A percentile compares a stretch with the other conserved stretches of the same genome.
These are phyloP conservation scores for Catharus minimus DNA, from an alignment of 2,113 vertebrate genomes.

Conservation along the genomic window DNA sequence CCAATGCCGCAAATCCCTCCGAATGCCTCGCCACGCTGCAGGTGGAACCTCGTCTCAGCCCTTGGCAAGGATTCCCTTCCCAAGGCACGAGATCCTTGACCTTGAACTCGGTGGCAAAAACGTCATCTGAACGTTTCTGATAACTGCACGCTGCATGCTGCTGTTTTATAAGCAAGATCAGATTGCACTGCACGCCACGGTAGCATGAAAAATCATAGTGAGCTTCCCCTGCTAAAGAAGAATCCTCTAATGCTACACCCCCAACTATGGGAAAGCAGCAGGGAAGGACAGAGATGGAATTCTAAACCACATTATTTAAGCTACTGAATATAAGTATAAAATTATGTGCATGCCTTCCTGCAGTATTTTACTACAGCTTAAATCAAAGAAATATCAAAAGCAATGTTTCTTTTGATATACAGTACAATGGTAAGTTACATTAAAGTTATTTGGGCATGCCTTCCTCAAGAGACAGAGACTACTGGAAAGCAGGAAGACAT, in stretches of 20 bases:
- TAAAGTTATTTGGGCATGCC: neutral
- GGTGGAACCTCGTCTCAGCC: conserved; percentile 60
- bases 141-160: rapidly evolving
- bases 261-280: neutral
- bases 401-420: neutral
- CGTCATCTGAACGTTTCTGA: neutral
- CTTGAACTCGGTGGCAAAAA: conserved; percentile 47
- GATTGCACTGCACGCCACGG: neutral
- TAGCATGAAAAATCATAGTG: neutral
- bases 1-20: conserved; percentile 72
- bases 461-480: neutral
- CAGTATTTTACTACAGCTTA: conserved; percentile 10
- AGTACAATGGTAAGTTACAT: neutral
- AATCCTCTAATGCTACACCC: neutral
- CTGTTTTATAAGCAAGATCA: neutral
- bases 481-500: neutral
- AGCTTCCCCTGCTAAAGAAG: neutral
- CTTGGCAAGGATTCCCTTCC: neutral
- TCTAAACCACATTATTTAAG: neutral
- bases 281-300: neutral
- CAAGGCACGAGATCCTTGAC: conserved; percentile 24
- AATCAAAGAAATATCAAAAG: conserved; percentile 35
- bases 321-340: neutral
- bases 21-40: conserved; percentile 67
- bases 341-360: neutral